phyloP scores from a whole-genome alignment of 2,888 invertebrate genomes.

The Sinhomidia bicolor region DNA sequence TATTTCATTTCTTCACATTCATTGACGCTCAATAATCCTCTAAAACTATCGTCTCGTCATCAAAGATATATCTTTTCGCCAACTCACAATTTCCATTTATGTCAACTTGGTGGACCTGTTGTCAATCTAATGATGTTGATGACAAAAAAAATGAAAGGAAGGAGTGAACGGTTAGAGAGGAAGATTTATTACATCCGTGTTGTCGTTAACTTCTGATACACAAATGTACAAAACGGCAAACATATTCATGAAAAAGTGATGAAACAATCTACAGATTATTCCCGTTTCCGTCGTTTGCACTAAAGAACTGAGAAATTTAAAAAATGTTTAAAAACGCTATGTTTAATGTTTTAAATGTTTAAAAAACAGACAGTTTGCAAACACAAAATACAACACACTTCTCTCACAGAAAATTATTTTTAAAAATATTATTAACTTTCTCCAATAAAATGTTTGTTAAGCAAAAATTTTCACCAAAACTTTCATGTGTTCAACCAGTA shows the following conservation, averaged over 20 bases:
- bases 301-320: no score
- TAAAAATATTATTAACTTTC: neutral
- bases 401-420: neutral
- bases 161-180: constrained; percentile 40
- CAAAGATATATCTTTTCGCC: constrained; percentile 40
- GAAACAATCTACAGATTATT: no score
- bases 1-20: constrained; percentile 14
- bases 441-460: neutral
- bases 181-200: constrained; percentile 55
- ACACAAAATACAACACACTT: no score
- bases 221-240: neutral
- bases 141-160: constrained; percentile 62
- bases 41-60: constrained; percentile 6
- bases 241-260: neutral
- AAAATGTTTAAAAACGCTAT: no score
- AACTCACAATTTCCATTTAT: constrained; percentile 63
- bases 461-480: neutral
- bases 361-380: no score
- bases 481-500: neutral
- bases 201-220: neutral
- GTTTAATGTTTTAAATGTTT: no score
- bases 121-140: constrained; percentile 42
- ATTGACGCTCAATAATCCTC: neutral
- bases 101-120: constrained; percentile 56
- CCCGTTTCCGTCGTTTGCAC: no score